Percentiles rank a stretch among this genome's conserved stretches.
phyloP scores from a whole-genome alignment of 2,113 vertebrate genomes.

The Ascaphus truei region DNA sequence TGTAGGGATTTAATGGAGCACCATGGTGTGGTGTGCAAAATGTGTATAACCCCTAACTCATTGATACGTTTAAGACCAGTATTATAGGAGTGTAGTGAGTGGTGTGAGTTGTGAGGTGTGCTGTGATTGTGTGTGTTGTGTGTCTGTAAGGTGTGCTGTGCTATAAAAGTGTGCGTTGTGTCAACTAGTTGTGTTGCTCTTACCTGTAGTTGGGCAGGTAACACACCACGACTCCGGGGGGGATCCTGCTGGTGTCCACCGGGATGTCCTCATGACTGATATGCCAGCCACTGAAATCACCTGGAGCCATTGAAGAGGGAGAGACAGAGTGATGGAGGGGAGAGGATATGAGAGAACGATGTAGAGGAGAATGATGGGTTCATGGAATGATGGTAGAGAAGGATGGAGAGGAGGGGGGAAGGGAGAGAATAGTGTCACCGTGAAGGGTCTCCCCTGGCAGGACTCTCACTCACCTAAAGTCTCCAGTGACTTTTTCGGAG shows the following conservation, averaged over 20 bases:
- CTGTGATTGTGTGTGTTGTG: too few relatives aligned
- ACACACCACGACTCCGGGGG: constrained; percentile 51
- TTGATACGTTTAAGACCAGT: too few relatives aligned
- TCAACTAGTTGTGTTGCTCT: too few relatives aligned
- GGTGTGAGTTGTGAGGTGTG: too few relatives aligned
- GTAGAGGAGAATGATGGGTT: neutral
- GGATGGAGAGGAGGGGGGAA: neutral
- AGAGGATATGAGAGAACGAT: constrained; percentile 17
- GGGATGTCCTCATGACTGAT: constrained; percentile 58
- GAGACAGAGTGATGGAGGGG: neutral
- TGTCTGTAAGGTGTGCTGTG: too few relatives aligned
- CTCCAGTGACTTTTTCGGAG: constrained; percentile 40
- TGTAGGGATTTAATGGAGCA: too few relatives aligned
- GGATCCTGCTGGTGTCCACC: constrained; percentile 50
- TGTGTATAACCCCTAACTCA: too few relatives aligned
- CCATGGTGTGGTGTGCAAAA: too few relatives aligned
- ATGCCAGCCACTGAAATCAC: constrained; percentile 70
- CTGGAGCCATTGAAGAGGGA: constrained; percentile 43
- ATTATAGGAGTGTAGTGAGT: too few relatives aligned
- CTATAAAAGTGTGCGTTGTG: too few relatives aligned
- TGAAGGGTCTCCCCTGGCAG: fast-evolving
- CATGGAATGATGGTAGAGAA: neutral
- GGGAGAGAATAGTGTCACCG: neutral
- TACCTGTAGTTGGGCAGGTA: constrained; percentile 52
- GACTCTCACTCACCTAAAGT: constrained; percentile 40